A percentile compares a stretch with the other conserved stretches of the same genome.
Conservation (phyloP, 1,140 invertebrate genomes). For the Asbolus verrucosus region DNA sequence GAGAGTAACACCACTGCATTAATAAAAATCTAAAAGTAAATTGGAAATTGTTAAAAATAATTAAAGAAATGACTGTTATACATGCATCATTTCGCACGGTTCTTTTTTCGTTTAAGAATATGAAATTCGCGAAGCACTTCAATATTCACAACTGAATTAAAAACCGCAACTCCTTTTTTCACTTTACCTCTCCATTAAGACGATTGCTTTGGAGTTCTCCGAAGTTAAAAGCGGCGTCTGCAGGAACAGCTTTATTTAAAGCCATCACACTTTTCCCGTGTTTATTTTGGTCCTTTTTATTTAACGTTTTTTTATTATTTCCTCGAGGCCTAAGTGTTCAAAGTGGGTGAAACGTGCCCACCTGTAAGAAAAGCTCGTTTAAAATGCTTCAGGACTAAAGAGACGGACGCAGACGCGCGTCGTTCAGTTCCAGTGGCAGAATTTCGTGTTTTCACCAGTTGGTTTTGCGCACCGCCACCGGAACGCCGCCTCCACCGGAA, state of each 20-base stretch:
- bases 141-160: constrained; percentile 29
- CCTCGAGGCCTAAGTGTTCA: too few species aligned
- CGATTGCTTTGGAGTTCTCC: constrained; percentile 23
- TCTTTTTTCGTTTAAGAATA: constrained; percentile 10
- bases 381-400: too few species aligned
- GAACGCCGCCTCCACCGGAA: constrained; percentile 11
- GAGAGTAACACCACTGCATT: too few species aligned
- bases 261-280: constrained; percentile 3
- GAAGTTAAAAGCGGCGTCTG: constrained; percentile 9
- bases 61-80: too few species aligned
- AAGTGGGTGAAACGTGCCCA: constrained; percentile 17
- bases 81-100: too few species aligned
- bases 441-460: not conserved
- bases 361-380: constrained; percentile 4
- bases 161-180: constrained; percentile 14
- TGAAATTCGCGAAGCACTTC: constrained; percentile 29
- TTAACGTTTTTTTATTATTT: constrained; percentile 1
- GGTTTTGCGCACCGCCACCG: constrained; percentile 20
- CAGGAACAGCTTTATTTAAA: constrained; percentile 23
- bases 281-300: constrained; percentile 9
- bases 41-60: too few species aligned
- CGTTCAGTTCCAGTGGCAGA: constrained; percentile 3
- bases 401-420: constrained; percentile 12
- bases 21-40: too few species aligned
- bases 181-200: constrained; percentile 26